These are phyloP conservation scores for Silurus lanzhouensis DNA, from an alignment of 2,797 vertebrate genomes.

Conservation along the genomic window DNA sequence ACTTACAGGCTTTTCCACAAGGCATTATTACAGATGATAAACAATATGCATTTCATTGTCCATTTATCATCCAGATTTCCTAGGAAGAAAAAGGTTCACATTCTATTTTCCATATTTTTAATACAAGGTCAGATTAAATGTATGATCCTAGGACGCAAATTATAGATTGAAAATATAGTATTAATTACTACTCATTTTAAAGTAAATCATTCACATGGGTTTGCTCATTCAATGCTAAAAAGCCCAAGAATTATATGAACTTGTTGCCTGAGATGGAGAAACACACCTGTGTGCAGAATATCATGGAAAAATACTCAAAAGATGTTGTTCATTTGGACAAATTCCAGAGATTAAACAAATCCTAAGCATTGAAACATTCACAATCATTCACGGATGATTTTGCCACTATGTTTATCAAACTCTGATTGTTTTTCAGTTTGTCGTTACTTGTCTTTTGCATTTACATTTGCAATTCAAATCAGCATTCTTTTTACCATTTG, in stretches of 20 bases:
- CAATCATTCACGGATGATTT: background rate
- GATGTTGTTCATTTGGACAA: background rate
- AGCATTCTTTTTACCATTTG: background rate
- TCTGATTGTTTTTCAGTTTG: background rate
- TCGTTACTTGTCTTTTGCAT: background rate
- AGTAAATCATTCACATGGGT: background rate
- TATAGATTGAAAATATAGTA: background rate
- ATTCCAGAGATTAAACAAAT: background rate
- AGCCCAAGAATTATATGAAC: background rate
- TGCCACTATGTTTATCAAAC: background rate
- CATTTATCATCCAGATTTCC: background rate
- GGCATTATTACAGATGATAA: background rate
- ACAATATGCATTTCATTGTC: background rate
- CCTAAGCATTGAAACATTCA: background rate
- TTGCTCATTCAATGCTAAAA: background rate
- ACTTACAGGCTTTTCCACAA: background rate
- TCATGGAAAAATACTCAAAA: background rate
- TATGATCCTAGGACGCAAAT: background rate
- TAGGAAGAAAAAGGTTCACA: background rate
- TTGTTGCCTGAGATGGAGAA: background rate
- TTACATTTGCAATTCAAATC: conserved; percentile 17
- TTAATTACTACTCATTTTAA: background rate
- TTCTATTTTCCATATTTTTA: background rate
- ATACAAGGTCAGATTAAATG: background rate
- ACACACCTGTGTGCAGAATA: background rate